Conservation (phyloP, 2,113 vertebrate genomes). For the Forbesichthys agassizii region DNA sequence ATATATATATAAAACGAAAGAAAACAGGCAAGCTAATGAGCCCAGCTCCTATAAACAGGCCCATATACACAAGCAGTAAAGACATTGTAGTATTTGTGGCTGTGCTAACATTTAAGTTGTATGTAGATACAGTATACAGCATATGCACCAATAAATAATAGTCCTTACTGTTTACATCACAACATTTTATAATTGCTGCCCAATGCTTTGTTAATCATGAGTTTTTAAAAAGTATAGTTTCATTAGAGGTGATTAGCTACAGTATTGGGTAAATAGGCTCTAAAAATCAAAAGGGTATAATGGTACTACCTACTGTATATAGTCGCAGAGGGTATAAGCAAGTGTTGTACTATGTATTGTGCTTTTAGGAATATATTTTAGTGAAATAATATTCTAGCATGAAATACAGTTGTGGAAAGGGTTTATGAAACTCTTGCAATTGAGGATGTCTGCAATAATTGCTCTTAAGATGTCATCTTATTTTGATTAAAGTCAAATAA, state of each 20-base stretch:
- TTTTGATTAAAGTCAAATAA: too few relatives aligned
- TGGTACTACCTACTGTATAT: slow-evolving; percentile 6
- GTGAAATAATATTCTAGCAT: neutral
- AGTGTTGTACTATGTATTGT: neutral
- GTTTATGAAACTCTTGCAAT: too few relatives aligned
- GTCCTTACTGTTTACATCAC: neutral
- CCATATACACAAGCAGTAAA: slow-evolving; percentile 19
- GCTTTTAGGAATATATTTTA: neutral
- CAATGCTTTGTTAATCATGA: slow-evolving; percentile 7
- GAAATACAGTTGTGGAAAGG: too few relatives aligned
- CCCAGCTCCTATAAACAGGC: neutral
- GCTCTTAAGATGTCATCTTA: too few relatives aligned
- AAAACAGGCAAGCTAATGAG: neutral
- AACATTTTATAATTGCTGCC: neutral
- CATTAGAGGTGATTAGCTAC: neutral
- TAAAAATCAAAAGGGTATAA: neutral
- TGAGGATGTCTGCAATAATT: too few relatives aligned
- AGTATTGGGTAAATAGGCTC: neutral
- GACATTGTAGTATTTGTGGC: slow-evolving; percentile 35
- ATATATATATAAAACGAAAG: neutral
- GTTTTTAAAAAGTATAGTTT: neutral
- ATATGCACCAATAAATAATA: neutral
- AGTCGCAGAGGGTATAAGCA: neutral
- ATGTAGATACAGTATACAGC: slow-evolving; percentile 3
- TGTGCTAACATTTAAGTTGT: neutral